Conservation (phyloP, 2,888 invertebrate species). For the Candidula unifasciata region DNA sequence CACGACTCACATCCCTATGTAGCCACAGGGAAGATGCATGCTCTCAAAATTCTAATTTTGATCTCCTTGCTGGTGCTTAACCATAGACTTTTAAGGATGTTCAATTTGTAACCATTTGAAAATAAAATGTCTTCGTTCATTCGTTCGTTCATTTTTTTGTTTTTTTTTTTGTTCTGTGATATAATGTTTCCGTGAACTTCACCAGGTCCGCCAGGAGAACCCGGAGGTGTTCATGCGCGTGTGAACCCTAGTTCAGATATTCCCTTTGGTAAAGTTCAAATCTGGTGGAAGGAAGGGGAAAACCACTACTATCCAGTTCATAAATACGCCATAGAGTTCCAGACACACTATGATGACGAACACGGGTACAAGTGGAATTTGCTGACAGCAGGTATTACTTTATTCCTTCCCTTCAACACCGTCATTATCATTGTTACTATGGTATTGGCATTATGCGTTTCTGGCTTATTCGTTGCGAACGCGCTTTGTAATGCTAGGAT, state of each 20-base stretch:
- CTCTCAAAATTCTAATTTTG: no score
- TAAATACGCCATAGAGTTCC: constrained; percentile 43
- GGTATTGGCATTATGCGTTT: no score
- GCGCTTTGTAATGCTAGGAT: no score
- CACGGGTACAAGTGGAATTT: constrained; percentile 13
- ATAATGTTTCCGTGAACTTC: not conserved
- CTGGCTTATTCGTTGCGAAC: no score
- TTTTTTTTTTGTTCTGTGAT: not conserved
- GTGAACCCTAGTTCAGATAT: not conserved
- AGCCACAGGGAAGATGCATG: no score
- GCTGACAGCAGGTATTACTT: constrained; percentile 6
- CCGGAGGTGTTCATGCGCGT: constrained; percentile 84
- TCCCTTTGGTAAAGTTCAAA: constrained; percentile 6
- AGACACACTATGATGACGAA: not conserved
- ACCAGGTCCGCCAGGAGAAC: constrained; percentile 90
- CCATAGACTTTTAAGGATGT: no score
- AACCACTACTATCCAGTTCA: constrained; percentile 20
- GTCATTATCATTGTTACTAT: no score
- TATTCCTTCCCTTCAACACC: not conserved
- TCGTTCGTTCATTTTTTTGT: no score
- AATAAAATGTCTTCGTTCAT: no score
- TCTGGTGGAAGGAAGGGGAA: constrained; percentile 56
- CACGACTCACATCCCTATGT: no score
- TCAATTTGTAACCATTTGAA: no score
- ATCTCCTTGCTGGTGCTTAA: no score